A percentile compares a stretch with the other conserved stretches of the same genome.
Evolutionary conservation across 30 jellyfish, hydroid and myxozoan species (phyloP).

Genomic region (Hydractinia symbiolongicarpus): DNA sequence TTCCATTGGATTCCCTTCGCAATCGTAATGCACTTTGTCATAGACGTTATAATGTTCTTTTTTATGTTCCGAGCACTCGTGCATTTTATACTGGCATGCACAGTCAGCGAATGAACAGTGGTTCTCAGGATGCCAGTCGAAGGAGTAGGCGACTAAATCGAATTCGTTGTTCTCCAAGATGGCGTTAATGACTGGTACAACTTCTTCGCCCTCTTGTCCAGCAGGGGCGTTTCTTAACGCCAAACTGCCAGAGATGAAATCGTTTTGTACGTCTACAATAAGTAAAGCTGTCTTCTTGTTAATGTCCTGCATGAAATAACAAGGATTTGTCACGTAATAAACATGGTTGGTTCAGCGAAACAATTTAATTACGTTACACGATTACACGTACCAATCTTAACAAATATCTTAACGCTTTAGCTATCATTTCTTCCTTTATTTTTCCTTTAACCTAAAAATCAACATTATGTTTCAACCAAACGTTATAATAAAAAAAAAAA

Average conservation of each 20-base stretch:
- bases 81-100: slow-evolving; percentile 63
- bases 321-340: background rate
- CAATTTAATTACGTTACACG: background rate
- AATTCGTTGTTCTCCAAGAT: slow-evolving; percentile 31
- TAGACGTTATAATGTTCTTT: slow-evolving; percentile 52
- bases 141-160: slow-evolving; percentile 48
- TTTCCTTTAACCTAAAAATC: slow-evolving; percentile 14
- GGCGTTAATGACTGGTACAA: slow-evolving; percentile 56
- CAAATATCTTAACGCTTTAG: slow-evolving; percentile 20
- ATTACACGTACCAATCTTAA: background rate
- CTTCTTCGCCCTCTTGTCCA: slow-evolving; percentile 91
- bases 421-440: background rate
- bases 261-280: slow-evolving; percentile 91
- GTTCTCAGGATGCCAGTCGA: slow-evolving; percentile 93
- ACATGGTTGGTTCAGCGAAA: too few species aligned
- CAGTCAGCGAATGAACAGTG: slow-evolving; percentile 81
- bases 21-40: slow-evolving; percentile 51
- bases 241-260: slow-evolving; percentile 85
- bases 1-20: slow-evolving; percentile 46
- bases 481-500: too few species aligned
- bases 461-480: too few species aligned
- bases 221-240: slow-evolving; percentile 86
- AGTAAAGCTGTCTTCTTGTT: slow-evolving; percentile 48
- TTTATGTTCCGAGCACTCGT: slow-evolving; percentile 30
- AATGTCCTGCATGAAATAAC: slow-evolving; percentile 32